Percentiles rank a stretch among this genome's conserved stretches.
phyloP scores from a whole-genome alignment of 2,797 vertebrate species.

The Tamandua tetradactyla region DNA sequence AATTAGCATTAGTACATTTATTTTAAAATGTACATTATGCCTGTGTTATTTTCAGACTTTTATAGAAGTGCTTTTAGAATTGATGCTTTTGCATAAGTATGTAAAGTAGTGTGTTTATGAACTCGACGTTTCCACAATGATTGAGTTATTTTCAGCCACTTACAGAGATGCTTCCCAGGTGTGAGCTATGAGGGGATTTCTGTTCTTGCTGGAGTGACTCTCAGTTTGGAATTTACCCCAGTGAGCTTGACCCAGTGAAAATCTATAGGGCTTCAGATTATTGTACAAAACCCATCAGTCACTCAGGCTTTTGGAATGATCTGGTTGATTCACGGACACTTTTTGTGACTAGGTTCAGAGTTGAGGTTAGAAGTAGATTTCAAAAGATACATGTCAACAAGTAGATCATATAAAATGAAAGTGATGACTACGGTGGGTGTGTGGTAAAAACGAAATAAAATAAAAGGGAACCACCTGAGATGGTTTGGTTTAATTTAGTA shows the following conservation, averaged over 20 bases:
- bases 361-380: slow-evolving; percentile 68
- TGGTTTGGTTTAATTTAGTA: slow-evolving; percentile 56
- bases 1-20: slow-evolving; percentile 20
- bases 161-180: slow-evolving; percentile 40
- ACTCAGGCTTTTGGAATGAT: slow-evolving; percentile 57
- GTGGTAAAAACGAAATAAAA: slow-evolving; percentile 67
- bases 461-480: slow-evolving; percentile 41
- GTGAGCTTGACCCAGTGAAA: slow-evolving; percentile 52
- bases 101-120: slow-evolving; percentile 35
- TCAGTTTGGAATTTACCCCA: slow-evolving; percentile 50
- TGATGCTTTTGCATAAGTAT: neutral
- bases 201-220: slow-evolving; percentile 33
- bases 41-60: slow-evolving; percentile 13
- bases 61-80: slow-evolving; percentile 18
- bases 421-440: slow-evolving; percentile 38
- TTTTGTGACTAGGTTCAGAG: slow-evolving; percentile 66
- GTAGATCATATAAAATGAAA: slow-evolving; percentile 71
- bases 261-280: slow-evolving; percentile 59
- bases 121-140: neutral
- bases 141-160: neutral
- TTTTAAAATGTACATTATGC: slow-evolving; percentile 47
- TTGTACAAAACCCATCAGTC: slow-evolving; percentile 67
- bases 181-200: neutral
- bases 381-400: slow-evolving; percentile 61
- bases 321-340: slow-evolving; percentile 66